Evolutionary conservation across 2,888 invertebrate species (phyloP).

Genomic region (Metacarcinus magister): DNA sequence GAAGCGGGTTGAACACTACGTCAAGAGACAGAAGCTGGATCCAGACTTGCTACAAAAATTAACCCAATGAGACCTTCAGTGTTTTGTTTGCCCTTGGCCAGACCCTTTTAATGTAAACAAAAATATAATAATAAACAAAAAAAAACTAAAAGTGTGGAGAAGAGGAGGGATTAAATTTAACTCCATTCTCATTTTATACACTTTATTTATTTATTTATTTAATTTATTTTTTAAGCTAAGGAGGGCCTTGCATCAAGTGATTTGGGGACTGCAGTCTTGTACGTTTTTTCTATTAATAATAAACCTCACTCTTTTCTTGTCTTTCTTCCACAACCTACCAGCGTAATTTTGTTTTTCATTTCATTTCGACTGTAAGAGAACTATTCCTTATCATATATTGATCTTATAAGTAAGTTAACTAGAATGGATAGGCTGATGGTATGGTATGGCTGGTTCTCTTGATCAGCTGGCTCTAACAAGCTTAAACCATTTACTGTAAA

Average conservation of each 20-base stretch:
- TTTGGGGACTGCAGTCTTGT: too few relatives aligned
- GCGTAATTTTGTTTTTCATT: background rate
- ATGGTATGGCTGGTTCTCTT: too few relatives aligned
- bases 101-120: too few relatives aligned
- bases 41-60: constrained; percentile 68
- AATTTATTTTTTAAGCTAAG: background rate
- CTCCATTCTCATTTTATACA: background rate
- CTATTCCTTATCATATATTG: background rate
- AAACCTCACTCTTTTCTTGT: background rate
- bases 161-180: background rate
- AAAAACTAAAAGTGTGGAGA: background rate
- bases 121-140: too few relatives aligned
- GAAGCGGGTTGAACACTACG: constrained; percentile 76
- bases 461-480: too few relatives aligned
- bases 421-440: too few relatives aligned
- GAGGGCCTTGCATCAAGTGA: background rate
- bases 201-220: background rate
- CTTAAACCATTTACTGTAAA: too few relatives aligned
- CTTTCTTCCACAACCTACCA: too few relatives aligned
- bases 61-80: background rate
- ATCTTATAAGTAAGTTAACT: background rate
- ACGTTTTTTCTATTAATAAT: background rate
- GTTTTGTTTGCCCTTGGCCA: too few relatives aligned
- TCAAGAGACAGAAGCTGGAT: constrained; percentile 76
- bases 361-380: background rate